These are phyloP conservation scores for Pegoplata infirma DNA, from an alignment of 2,888 invertebrate species.

Conservation along the genomic window DNA sequence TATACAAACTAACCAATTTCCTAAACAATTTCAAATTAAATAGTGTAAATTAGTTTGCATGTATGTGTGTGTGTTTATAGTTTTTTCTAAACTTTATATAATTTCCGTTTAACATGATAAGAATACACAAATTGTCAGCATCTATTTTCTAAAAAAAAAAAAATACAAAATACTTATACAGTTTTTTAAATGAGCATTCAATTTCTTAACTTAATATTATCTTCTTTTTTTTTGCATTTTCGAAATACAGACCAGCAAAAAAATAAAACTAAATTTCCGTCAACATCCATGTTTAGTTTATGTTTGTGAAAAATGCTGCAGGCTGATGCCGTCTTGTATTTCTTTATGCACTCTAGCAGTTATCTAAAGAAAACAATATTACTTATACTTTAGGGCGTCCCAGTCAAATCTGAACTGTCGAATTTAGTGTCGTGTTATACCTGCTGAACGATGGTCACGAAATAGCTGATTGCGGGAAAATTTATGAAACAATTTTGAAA, in stretches of 20 bases:
- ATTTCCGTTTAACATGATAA: slow-evolving; percentile 55
- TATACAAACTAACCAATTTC: slow-evolving; percentile 42
- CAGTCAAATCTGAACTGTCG: too few species aligned
- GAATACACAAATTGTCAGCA: slow-evolving; percentile 48
- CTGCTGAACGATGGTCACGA: too few species aligned
- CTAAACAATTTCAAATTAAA: slow-evolving; percentile 44
- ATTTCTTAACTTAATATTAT: slow-evolving; percentile 33
- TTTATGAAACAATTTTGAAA: too few species aligned
- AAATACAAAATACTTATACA: background rate
- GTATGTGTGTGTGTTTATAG: background rate
- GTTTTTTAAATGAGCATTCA: slow-evolving; percentile 21
- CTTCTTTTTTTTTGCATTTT: too few species aligned
- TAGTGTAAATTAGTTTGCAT: slow-evolving; percentile 19
- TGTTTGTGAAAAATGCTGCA: slow-evolving; percentile 16
- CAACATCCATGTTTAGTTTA: slow-evolving; percentile 18
- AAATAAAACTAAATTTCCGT: slow-evolving; percentile 37
- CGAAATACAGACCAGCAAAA: background rate
- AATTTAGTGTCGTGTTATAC: too few species aligned
- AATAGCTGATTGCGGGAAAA: too few species aligned
- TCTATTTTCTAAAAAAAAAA: slow-evolving; percentile 8
- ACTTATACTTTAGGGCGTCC: too few species aligned
- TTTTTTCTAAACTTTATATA: slow-evolving; percentile 49
- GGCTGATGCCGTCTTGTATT: slow-evolving; percentile 20
- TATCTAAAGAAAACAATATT: slow-evolving; percentile 23
- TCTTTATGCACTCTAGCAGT: background rate